These are phyloP conservation scores for Tolmerus cingulatus DNA, from an alignment of 2,888 invertebrate genomes.

Conservation along the genomic window DNA sequence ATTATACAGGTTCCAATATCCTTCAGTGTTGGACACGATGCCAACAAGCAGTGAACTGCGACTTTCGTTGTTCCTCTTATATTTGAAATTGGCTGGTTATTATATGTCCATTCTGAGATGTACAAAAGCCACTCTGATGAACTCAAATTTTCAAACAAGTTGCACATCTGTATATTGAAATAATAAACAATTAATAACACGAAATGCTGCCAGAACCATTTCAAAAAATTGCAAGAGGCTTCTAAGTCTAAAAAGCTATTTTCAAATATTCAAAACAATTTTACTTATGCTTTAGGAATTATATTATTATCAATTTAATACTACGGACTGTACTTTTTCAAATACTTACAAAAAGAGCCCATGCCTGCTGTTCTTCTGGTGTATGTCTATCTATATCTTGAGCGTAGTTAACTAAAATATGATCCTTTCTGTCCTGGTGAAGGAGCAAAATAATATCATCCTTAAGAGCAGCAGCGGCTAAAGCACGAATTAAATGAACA, in stretches of 20 bases:
- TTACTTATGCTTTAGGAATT: no score
- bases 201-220: no score
- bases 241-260: no score
- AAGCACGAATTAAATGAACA: slow-evolving; percentile 73
- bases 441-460: slow-evolving; percentile 89
- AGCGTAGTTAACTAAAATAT: slow-evolving; percentile 88
- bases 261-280: no score
- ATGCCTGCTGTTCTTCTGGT: slow-evolving; percentile 78
- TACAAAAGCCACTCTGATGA: slow-evolving; percentile 93
- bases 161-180: slow-evolving; percentile 73
- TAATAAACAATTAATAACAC: background rate
- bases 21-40: slow-evolving; percentile 75
- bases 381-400: slow-evolving; percentile 79
- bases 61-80: slow-evolving; percentile 91
- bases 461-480: slow-evolving; percentile 80
- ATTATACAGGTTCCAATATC: slow-evolving; percentile 86
- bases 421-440: slow-evolving; percentile 89
- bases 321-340: background rate
- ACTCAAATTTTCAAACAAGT: slow-evolving; percentile 87
- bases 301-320: no score
- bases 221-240: no score
- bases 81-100: slow-evolving; percentile 81
- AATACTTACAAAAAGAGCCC: slow-evolving; percentile 79
- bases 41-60: slow-evolving; percentile 83
- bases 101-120: slow-evolving; percentile 89